phyloP scores from a whole-genome alignment of 1,140 invertebrate species.

The Drosophila funebris region DNA sequence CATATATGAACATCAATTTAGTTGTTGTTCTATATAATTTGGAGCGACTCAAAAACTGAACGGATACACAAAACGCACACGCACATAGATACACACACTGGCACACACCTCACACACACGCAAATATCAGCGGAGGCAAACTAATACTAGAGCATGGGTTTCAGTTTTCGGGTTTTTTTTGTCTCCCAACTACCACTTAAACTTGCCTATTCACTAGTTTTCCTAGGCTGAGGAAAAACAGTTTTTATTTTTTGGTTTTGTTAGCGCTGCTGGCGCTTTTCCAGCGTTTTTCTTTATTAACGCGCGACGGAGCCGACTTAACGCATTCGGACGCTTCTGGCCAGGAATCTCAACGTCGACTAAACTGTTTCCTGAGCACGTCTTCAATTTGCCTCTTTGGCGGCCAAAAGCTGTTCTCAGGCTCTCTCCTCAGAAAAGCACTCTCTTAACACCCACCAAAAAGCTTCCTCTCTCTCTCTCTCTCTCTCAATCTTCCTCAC shows the following conservation, averaged over 20 bases:
- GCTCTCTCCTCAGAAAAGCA: constrained; percentile 44
- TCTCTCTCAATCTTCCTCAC: constrained; percentile 13
- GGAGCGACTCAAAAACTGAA: constrained; percentile 51
- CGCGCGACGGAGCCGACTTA: constrained; percentile 35
- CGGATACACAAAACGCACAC: constrained; percentile 71
- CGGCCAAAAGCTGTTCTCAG: constrained; percentile 26
- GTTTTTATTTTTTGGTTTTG: constrained; percentile 37
- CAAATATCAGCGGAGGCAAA: constrained; percentile 24
- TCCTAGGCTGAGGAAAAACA: constrained; percentile 59
- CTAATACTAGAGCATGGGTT: constrained; percentile 30
- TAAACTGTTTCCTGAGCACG: constrained; percentile 57
- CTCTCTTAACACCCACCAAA: constrained; percentile 39
- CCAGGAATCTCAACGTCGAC: constrained; percentile 74
- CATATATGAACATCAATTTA: constrained; percentile 43
- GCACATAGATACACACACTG: constrained; percentile 48
- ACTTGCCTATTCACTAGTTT: constrained; percentile 68
- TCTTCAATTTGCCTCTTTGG: constrained; percentile 28
- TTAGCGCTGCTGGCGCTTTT: constrained; percentile 67
- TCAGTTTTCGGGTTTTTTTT: constrained; percentile 3
- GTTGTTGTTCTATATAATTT: constrained; percentile 48
- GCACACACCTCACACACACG: constrained; percentile 6
- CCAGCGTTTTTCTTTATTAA: constrained; percentile 57
- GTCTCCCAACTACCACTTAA: constrained; percentile 66
- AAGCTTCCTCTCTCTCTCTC: constrained; percentile 7
- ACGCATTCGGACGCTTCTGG: constrained; percentile 49